Evolutionary conservation across 2,797 vertebrate species (phyloP), one percentile per base, ranked within the genome.

Genomic region (Onychomys leucogaster): DNA sequence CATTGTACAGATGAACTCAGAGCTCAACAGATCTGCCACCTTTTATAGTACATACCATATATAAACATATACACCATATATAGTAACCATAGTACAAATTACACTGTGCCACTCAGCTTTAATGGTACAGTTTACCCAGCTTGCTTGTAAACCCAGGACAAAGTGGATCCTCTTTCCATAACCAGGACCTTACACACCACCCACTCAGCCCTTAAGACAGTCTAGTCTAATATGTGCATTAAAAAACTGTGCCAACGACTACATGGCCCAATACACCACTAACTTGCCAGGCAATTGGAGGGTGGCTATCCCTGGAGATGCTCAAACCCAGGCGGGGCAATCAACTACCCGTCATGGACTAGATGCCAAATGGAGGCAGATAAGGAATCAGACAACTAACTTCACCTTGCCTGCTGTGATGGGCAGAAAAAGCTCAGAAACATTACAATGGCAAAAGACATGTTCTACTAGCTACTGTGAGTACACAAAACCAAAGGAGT

Each of bases 151-250:
- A 46, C 13, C 43, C 59, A 29, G 27, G 52, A 87, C 25, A 86
- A 69, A 25, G 49, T 75, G 19, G 23, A 86, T 43, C 75, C 67
- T 78, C 89, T 85, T 69, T 95, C 89, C 43, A 37, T 5, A n/a
- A 8, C 63, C 67, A 65, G 69, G 32, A 76, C 55, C 67, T 43
- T 73, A 91, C 52, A 57, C 27, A 92, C 19, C 37, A 76, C 16
- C n/a, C 63, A 81, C 17, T 43, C 46, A 32, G 4, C 27, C 57
- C 76, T 49, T 57, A 52, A 86, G 94, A 96, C 92, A 94, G 71
- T 61, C 61, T 41, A 57, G 81, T 52, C 84, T 90, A 1, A 52
- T 17, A 69, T 19, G 27, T 83, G 12, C 43, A 63, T 90, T 75
- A 57, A 87, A 91, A 23, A 41, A 2, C 77, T 69, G 9, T 7